Evolutionary conservation across 30 jellyfish, hydroid and myxozoan species (phyloP), one percentile per base, ranked within the genome.

Genomic region (Aurelia aurita): DNA sequence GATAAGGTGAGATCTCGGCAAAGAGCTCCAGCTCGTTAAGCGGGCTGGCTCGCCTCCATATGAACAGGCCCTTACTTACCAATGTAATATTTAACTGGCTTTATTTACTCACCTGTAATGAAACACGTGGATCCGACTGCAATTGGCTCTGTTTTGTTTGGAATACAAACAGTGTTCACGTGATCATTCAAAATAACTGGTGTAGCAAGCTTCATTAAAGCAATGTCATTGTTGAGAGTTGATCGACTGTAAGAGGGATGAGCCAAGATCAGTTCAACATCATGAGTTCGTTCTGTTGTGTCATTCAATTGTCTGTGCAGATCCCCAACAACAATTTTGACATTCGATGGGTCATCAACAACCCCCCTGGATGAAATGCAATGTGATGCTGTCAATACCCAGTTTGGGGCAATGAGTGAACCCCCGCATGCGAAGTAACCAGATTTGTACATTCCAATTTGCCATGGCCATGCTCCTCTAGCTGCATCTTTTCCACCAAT

Each of bases 391-490:
- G 95, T 86, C 31, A 86, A 71, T 3, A 86, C 79, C 95, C 95
- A 86, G 63, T 64, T 63, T 3, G 89, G 95, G 14, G 95, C 78
- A 73, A 86, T 62, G 34, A 86, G 46, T 7, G 95, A 68, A 5
- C 88, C 95, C 2, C 95, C 95, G 55, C 95, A 86, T 8, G 32
- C 39, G 34, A 43, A 67, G 4, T 3, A 0, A 6, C 95, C 89
- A 28, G 62, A 0, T 20, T 18, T 13, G 28, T 60, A 39, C 85
- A 86, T 73, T 3, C 72, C 81, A 31, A 86, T 57, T 72, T 70
- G 87, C 95, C 95, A 86, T 62, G 95, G 96, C 96, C 96, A 87
- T 2, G 90, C 90, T 12, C 96, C 90, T 58, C 65, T 76, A 5
- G 53, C 69, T n/a, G 95, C 95, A 73, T 85, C 77, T n/a, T 32